Evolutionary conservation across 2,797 vertebrate species (phyloP).

Genomic region (Microctenopoma stevenorrisi): DNA sequence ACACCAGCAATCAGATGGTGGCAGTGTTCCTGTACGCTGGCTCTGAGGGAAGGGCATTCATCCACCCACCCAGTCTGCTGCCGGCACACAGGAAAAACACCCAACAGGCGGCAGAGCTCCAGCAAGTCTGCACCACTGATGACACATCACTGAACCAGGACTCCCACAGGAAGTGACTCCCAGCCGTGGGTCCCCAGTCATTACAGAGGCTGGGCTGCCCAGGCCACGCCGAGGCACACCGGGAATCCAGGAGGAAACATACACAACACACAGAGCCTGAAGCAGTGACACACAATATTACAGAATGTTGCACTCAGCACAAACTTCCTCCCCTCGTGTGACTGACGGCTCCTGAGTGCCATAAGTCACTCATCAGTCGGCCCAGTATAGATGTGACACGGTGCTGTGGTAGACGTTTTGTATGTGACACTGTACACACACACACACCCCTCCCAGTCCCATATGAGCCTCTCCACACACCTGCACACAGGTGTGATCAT

Average conservation of each 20-base stretch:
- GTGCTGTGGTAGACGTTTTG: slow-evolving; percentile 25
- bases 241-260: slow-evolving; percentile 52
- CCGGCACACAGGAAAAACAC: slow-evolving; percentile 61
- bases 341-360: slow-evolving; percentile 18
- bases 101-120: slow-evolving; percentile 67
- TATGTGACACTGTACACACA: slow-evolving; percentile 59
- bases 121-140: slow-evolving; percentile 78
- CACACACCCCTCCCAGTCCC: slow-evolving; percentile 60
- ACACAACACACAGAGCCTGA: slow-evolving; percentile 43
- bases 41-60: slow-evolving; percentile 51
- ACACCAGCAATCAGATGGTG: slow-evolving; percentile 55
- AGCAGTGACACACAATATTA: slow-evolving; percentile 25
- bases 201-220: slow-evolving; percentile 71
- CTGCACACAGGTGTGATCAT: slow-evolving; percentile 84
- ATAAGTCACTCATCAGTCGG: slow-evolving; percentile 33
- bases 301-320: slow-evolving; percentile 21
- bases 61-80: slow-evolving; percentile 51
- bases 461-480: slow-evolving; percentile 73
- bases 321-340: slow-evolving; percentile 23
- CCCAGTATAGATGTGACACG: slow-evolving; percentile 32
- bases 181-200: slow-evolving; percentile 77
- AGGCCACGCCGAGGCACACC: slow-evolving; percentile 55
- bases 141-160: slow-evolving; percentile 79
- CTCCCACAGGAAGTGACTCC: slow-evolving; percentile 84
- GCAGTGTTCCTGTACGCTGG: slow-evolving; percentile 50